Base-by-base conservation (phyloP, 2,797 vertebrate genomes). In the Toxotes lorentzi region DNA sequence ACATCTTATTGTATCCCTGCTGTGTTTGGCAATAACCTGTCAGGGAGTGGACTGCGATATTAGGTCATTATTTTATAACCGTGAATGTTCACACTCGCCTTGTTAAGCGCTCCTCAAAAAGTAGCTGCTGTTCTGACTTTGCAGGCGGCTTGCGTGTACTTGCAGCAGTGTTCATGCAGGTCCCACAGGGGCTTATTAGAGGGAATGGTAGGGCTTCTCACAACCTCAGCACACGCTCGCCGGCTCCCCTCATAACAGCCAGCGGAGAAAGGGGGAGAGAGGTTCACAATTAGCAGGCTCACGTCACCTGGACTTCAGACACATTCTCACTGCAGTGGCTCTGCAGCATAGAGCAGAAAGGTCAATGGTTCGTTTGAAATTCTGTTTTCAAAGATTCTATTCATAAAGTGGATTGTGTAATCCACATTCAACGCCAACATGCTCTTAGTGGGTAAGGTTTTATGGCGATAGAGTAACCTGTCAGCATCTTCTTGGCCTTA, bases 151-250 rank as follows among this genome's bases (percentile, higher is more conserved):
- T 83, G 87, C 82, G 53, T 80, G 82, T 83, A 91, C 89, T 91
- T 89, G 84, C 83, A 86, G 86, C 89, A 85, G 79, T 77, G 80
- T 82, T 86, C 75, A 27, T 78, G 61, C 58, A 56, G 81, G 81
- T 94, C 94, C 92, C 94, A 93, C 69, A 43, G 94, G 94, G 89
- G 76, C 93, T 92, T 93, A 93, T 95, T 95, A 95, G 86, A 90
- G 78, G 78, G 78, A 88, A 89, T 79, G 86, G 80, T 85, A 65
- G 77, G 86, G 86, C 90, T 90, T 88, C 86, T 89, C 83, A 88
- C 86, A 87, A 89, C 82, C 86, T 90, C 86, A 83, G 90, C 91
- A 81, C 83, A 81, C n/a, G 61, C 83, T 89, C 16, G 38, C 71
- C 17, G 56, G 74, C 72, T 88, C 83, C 74, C 64, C 74, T 83